Conservation (phyloP, 2,113 vertebrate genomes). For the Gavia stellata region DNA sequence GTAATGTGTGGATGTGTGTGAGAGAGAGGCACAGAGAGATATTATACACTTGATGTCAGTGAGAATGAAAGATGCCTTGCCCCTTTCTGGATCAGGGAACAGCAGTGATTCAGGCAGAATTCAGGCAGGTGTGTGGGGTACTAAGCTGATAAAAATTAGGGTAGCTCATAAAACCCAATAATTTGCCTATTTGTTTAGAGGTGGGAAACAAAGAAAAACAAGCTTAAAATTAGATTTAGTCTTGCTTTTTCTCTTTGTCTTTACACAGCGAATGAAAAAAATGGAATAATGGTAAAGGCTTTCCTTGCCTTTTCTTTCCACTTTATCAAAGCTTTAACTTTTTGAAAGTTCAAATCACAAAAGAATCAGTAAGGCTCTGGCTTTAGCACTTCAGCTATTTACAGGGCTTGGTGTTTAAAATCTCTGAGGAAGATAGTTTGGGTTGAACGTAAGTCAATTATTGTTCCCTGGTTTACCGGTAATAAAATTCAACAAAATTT, state of each 20-base stretch:
- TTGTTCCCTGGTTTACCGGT: not conserved
- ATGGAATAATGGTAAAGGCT: not conserved
- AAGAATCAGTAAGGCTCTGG: not conserved
- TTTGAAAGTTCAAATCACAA: not conserved
- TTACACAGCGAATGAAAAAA: not conserved
- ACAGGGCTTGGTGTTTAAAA: not conserved
- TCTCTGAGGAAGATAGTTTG: not conserved
- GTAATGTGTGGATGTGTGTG: not conserved
- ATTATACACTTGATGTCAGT: not conserved
- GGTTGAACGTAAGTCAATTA: not conserved
- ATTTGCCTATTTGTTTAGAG: not conserved
- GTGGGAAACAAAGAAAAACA: not conserved
- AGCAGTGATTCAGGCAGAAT: not conserved
- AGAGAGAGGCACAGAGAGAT: not conserved
- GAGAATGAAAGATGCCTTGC: not conserved
- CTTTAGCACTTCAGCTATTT: not conserved
- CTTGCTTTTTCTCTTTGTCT: not conserved
- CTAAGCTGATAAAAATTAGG: not conserved
- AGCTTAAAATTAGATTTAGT: not conserved
- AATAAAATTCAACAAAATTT: not conserved
- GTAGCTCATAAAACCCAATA: not conserved
- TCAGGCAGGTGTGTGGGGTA: not conserved
- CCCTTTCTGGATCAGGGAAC: not conserved
- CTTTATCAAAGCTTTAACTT: not conserved
- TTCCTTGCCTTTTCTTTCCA: not conserved